These are phyloP conservation scores for Eclectus roratus DNA, from an alignment of 2,113 vertebrate species.

Conservation along the genomic window DNA sequence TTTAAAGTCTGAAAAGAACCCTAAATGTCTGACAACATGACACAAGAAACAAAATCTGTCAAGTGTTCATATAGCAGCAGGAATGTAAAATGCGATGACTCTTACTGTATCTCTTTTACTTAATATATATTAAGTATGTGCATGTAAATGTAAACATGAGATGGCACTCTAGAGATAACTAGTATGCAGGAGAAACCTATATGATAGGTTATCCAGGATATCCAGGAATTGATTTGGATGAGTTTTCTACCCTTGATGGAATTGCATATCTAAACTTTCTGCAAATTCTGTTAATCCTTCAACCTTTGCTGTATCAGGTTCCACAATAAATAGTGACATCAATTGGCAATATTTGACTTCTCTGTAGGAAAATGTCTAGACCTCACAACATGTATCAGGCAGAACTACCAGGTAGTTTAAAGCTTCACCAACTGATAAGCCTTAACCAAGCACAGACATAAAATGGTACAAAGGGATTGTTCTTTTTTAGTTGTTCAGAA, in stretches of 20 bases:
- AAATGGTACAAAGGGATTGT: background rate
- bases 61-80: background rate
- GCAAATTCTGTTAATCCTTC: background rate
- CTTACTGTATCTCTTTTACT: background rate
- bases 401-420: background rate
- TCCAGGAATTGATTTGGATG: background rate
- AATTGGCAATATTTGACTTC: background rate
- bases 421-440: background rate
- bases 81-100: background rate
- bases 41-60: background rate
- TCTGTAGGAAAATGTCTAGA: background rate
- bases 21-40: background rate
- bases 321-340: background rate
- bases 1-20: background rate
- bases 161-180: background rate
- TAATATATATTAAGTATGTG: background rate
- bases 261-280: background rate
- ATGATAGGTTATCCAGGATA: background rate
- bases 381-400: background rate
- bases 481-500: background rate
- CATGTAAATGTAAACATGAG: background rate
- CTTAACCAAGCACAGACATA: background rate
- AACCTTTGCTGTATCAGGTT: background rate
- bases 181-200: background rate
- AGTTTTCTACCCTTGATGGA: background rate